Base-by-base conservation (phyloP, 2,888 invertebrate species). In the Mesorhabditis spiculigera region DNA sequence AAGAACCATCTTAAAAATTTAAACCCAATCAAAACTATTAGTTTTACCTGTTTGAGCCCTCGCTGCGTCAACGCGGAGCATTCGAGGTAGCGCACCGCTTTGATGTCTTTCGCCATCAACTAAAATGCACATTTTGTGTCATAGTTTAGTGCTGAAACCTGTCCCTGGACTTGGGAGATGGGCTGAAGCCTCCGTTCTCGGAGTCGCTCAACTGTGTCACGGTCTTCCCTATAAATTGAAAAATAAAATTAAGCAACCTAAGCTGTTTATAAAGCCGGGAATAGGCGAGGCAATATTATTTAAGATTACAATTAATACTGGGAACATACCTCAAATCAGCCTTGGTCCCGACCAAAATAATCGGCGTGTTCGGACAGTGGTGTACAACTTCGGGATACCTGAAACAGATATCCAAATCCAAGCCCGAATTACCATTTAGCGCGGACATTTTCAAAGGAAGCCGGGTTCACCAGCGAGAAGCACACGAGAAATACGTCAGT, bases 341-440 rank as follows among this genome's bases (percentile, higher is more conserved):
- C 88, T 98, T 97, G 72, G 97, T 97, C 77, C 98, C 98, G 68
- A 99, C 83, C 78, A 99, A 90, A 86, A 98, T 97, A 84, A 98
- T 98, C 71, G 98, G 98, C 77, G 98, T 98, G 82, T 92, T 92
- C n/a, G 97, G 97, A 89, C 98, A 97, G 88, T 98, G 98, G 89
- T 98, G 98, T 88, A 95, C 91, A 69, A 98, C 97, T 89, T 98
- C 98, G 5, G 98, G 97, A 89, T 68, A 75, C 75, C 75, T 75
- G 43, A 64, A 67, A n/a, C 6, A 67, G 41, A 43, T 28, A 63
- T 16, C 63, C 3, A 16, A n/a, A 4, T 4, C 41, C 4, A n/a
- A 45, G 45, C 43, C 45, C 6, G n/a, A 63, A 8, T 68, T 93
- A 97, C 98, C 98, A 98, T 92, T 98, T 98, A 80, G 97, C 97